Evolutionary conservation across 2,888 invertebrate species (phyloP).

Genomic region (Chirona hameri): DNA sequence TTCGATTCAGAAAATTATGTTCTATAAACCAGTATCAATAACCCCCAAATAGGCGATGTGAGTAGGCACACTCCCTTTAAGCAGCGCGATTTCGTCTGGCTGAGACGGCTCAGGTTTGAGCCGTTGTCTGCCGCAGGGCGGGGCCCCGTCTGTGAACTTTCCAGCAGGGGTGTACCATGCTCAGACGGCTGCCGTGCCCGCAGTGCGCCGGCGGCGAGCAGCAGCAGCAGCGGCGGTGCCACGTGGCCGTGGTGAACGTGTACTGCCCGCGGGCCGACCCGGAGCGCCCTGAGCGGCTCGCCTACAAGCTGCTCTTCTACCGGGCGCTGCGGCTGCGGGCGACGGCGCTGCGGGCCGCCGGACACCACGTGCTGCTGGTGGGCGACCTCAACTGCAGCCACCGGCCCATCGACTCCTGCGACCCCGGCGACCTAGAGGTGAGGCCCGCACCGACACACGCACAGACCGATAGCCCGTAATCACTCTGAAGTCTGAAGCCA

Average conservation of each 20-base stretch:
- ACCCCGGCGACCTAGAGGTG: slow-evolving; percentile 45
- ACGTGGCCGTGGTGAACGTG: slow-evolving; percentile 50
- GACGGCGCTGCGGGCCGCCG: slow-evolving; percentile 46
- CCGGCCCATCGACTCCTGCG: slow-evolving; percentile 50
- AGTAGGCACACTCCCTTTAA: no score
- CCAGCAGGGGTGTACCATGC: no score
- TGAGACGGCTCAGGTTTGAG: no score
- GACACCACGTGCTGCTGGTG: slow-evolving; percentile 51
- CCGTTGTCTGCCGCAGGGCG: no score
- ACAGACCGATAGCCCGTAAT: no score
- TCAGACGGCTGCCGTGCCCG: not conserved
- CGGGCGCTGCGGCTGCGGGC: slow-evolving; percentile 49
- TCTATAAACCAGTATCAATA: no score
- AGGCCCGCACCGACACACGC: not conserved
- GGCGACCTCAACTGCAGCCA: slow-evolving; percentile 53
- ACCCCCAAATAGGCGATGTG: no score
- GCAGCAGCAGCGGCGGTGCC: not conserved
- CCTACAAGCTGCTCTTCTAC: slow-evolving; percentile 51
- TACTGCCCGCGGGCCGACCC: slow-evolving; percentile 53
- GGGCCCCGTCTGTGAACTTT: no score
- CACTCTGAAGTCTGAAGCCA: no score
- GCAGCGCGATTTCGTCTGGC: no score
- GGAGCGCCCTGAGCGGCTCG: slow-evolving; percentile 48
- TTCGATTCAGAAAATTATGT: no score
- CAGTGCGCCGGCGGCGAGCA: slow-evolving; percentile 9